Evolutionary conservation across 1,140 invertebrate species (phyloP).

Genomic region (Xylocopa sonorina): DNA sequence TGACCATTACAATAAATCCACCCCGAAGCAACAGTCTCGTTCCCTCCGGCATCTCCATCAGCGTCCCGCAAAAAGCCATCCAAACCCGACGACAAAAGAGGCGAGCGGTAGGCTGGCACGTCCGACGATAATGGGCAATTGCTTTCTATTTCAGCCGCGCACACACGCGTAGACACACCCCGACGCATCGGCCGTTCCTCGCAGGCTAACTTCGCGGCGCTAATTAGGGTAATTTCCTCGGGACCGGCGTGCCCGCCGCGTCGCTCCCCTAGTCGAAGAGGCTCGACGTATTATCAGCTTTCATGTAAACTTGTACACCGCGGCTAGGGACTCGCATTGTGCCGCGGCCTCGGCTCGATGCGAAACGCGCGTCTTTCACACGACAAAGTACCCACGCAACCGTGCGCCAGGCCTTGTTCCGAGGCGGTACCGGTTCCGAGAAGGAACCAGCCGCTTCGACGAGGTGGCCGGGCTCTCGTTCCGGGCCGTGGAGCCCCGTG

Average conservation of each 20-base stretch:
- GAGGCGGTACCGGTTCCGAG: slow-evolving; percentile 28
- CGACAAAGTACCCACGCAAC: slow-evolving; percentile 45
- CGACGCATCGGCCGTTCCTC: slow-evolving; percentile 17
- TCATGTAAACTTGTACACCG: slow-evolving; percentile 4
- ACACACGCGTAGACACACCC: slow-evolving; percentile 23
- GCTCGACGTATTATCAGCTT: slow-evolving; percentile 63
- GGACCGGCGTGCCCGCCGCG: slow-evolving; percentile 71
- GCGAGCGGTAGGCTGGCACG: not conserved
- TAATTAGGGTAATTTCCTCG: slow-evolving; percentile 73
- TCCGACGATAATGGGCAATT: slow-evolving; percentile 10
- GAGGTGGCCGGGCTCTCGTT: slow-evolving; percentile 9
- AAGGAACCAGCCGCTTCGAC: slow-evolving; percentile 3
- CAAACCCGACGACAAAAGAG: not conserved
- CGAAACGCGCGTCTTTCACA: slow-evolving; percentile 44
- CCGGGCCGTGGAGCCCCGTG: not conserved
- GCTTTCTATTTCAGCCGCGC: not conserved
- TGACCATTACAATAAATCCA: not conserved
- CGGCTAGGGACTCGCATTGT: slow-evolving; percentile 51
- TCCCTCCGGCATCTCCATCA: not conserved
- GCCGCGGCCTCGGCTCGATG: slow-evolving; percentile 24
- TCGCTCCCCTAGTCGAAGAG: slow-evolving; percentile 56
- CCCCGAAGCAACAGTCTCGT: not conserved
- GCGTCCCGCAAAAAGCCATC: not conserved
- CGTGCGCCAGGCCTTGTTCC: slow-evolving; percentile 31
- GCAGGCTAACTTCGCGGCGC: slow-evolving; percentile 41